Evolutionary conservation across 2,888 invertebrate genomes (phyloP), one percentile per base, ranked within the genome.

Genomic region (Philhelius pedissequus): DNA sequence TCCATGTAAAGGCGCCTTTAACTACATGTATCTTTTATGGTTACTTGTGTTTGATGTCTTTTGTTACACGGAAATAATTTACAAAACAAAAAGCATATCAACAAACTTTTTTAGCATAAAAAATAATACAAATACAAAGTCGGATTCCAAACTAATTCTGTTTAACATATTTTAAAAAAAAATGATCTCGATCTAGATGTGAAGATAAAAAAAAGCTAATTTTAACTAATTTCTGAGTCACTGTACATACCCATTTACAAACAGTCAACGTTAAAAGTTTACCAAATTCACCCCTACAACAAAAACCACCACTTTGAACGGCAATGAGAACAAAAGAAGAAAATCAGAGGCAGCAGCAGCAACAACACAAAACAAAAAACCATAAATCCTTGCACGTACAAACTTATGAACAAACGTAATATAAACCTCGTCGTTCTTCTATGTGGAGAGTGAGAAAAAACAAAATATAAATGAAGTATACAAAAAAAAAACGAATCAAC

Each of bases 381-480:
- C 71, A 84, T 84, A 84, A 80, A 84, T 84, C 80, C 84, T 76
- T 79, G 64, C 74, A 75, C 69, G 66, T 79, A 79, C 75, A 83
- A 64, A 54, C 79, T 62, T 43, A 66, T 66, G 73, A 78, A 74
- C 82, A 73, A 78, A 83, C 73, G 82, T 78, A 73, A 82, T 82
- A 74, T 79, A 60, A 74, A 79, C 83, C 50, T 74, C 64, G 20
- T 48, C 60, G 30, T 30, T 32, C 15, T 56, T 35, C n/a, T 20
- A 35, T 56, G 32, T 1, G 32, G 32, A 32, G 56, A 64, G 64
- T 40, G 74, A 76, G 60, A 22, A 22, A 71, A 76, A 66, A 27
- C 58, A 79, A 84, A 80, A 80, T 84, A 76, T 84, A 84, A 80
- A 84, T 84, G 79, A 75, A 79, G 73, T 79, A 82, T 73, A 69